Conservation (phyloP, 2,113 vertebrate genomes). For the Megaceryle maxima region DNA sequence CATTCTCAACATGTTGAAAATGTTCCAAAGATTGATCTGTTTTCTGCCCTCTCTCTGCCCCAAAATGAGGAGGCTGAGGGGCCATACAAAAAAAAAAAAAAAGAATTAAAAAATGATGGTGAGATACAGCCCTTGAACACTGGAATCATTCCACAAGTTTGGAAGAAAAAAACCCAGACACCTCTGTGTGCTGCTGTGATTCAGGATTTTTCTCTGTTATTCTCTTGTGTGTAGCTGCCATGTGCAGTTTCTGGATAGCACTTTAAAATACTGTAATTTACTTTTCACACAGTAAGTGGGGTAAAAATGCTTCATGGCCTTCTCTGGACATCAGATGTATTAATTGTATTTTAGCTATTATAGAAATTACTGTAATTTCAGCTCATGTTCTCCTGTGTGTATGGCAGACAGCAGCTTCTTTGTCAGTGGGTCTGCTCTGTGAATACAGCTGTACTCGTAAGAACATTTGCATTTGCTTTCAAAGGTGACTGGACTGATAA, state of each 20-base stretch:
- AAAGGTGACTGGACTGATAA: background rate
- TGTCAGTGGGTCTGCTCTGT: background rate
- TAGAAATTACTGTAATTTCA: background rate
- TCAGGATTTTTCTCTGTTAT: background rate
- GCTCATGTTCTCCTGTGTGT: background rate
- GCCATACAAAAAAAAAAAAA: background rate
- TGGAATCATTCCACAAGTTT: background rate
- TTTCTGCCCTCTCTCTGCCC: background rate
- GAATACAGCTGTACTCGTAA: background rate
- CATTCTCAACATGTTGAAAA: background rate
- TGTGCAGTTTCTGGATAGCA: background rate
- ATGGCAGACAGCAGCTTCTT: background rate
- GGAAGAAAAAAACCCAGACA: background rate
- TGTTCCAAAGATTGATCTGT: background rate
- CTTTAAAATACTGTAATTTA: background rate
- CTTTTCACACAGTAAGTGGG: background rate
- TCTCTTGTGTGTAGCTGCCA: background rate
- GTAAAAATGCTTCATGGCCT: background rate
- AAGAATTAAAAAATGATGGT: too few species aligned
- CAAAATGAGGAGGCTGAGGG: background rate
- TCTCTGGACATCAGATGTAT: background rate
- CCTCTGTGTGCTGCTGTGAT: background rate
- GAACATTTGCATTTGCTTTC: background rate
- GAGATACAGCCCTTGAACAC: background rate
- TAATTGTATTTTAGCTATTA: slow-evolving; percentile 18